Evolutionary conservation across 30 jellyfish, hydroid and myxozoan genomes (phyloP), one percentile per base, ranked within the genome.

Genomic region (Catostylus mosaicus): DNA sequence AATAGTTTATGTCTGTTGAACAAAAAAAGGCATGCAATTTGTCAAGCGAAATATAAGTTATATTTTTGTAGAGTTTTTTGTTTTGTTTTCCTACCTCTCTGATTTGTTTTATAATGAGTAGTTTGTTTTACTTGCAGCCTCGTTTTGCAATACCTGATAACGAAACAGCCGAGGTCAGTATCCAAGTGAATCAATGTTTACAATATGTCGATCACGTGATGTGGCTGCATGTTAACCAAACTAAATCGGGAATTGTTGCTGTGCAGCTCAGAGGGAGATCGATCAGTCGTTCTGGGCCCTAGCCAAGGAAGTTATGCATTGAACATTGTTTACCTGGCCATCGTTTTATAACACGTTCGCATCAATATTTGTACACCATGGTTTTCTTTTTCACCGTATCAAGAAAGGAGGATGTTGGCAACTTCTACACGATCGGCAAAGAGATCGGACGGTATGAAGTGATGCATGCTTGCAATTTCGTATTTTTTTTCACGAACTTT

Each of bases 331-430:
- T 59, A 27, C 40, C 38, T 26, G 38, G n/a, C 38, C 24, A 37
- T 24, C 26, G 38, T 23, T 59, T 18, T 22, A 18, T 59, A 7
- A 59, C 24, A 59, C 7, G 38, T 27, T n/a, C 16, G 38, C 11
- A 1, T 9, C 12, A 9, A 32, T 27, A 66, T 3, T 30, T 34
- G 56, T 32, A 11, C 90, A 69, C 73, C 18, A 83, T 83, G 93
- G 93, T 83, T 19, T 83, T 35, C 75, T 83, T 83, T 40, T 83
- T 83, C 57, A 52, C 93, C n/a, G 93, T 72, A 8, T 83, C 93
- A 12, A 70, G 93, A 46, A 83, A 83, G 69, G 93, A 83, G 67
- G 83, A 70, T 83, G 86, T 83, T 26, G 82, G 56, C 22, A 48
- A 83, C 30, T 83, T 68, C 73, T 83, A 83, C 82, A 72, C 82